Conservation (phyloP, 2,797 vertebrate genomes). For the Geotrypetes seraphini region DNA sequence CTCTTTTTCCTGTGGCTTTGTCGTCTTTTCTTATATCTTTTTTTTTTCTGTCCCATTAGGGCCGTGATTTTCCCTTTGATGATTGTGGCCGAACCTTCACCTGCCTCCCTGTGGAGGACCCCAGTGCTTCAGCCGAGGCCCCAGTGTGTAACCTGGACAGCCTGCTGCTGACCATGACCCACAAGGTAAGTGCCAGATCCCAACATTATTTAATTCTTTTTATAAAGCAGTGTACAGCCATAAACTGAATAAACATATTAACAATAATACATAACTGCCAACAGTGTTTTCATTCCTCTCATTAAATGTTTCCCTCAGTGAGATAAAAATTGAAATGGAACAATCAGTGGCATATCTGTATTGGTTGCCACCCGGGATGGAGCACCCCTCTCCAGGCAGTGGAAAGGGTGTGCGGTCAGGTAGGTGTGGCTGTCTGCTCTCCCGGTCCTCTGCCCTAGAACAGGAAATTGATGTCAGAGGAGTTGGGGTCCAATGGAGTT, state of each 20-base stretch:
- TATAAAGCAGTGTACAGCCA: neutral
- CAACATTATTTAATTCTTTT: too few species aligned
- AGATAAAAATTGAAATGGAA: neutral
- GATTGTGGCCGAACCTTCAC: conserved; percentile 83
- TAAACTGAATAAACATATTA: too few species aligned
- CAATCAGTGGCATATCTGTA: neutral
- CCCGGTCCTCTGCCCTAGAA: too few species aligned
- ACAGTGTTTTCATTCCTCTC: neutral
- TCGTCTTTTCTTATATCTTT: rapidly evolving
- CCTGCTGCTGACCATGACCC: conserved; percentile 63
- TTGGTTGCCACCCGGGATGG: too few species aligned
- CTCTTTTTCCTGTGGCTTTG: neutral
- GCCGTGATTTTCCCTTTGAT: conserved; percentile 84
- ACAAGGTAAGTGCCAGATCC: conserved; percentile 47
- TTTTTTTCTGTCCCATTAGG: conserved; percentile 46
- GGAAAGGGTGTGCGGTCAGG: too few species aligned
- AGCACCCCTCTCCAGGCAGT: too few species aligned
- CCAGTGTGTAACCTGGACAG: conserved; percentile 80
- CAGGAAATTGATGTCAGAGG: too few species aligned
- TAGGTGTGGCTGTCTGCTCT: too few species aligned
- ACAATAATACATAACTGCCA: too few species aligned
- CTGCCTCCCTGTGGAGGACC: conserved; percentile 64
- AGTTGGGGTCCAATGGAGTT: too few species aligned
- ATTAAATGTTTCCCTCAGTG: neutral
- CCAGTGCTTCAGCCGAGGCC: conserved; percentile 48